Conservation (phyloP, 1,140 invertebrate genomes). For the Ips typographus region DNA sequence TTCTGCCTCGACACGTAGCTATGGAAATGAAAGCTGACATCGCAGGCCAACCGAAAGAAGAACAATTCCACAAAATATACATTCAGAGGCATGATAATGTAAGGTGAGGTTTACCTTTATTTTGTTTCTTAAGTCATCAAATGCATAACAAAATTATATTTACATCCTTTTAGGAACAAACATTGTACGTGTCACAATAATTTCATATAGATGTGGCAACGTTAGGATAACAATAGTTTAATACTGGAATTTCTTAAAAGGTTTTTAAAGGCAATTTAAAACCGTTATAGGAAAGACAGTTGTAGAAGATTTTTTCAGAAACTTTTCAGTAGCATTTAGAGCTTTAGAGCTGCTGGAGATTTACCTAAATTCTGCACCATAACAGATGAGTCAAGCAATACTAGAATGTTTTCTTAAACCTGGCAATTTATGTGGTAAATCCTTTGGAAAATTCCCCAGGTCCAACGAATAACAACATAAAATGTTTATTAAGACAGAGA, state of each 20-base stretch:
- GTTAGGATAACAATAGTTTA: too few species aligned
- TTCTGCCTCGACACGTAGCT: constrained; percentile 91
- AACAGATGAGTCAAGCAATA: background rate
- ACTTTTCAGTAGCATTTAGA: too few species aligned
- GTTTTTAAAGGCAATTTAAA: too few species aligned
- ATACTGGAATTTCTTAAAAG: too few species aligned
- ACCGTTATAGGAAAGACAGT: too few species aligned
- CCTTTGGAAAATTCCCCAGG: background rate
- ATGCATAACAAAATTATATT: too few species aligned
- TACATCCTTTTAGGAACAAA: too few species aligned
- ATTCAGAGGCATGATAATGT: constrained; percentile 95
- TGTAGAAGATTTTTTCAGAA: too few species aligned
- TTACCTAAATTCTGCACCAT: background rate
- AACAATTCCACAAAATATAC: constrained; percentile 97
- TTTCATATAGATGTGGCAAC: too few species aligned
- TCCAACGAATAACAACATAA: background rate
- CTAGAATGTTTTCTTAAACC: constrained; percentile 1
- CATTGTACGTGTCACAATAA: too few species aligned
- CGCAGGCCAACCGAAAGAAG: constrained; percentile 84
- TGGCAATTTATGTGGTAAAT: constrained; percentile 4
- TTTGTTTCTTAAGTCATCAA: too few species aligned
- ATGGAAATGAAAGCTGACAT: constrained; percentile 98
- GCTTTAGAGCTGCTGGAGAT: too few species aligned
- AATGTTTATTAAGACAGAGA: constrained; percentile 9
- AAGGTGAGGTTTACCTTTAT: constrained; percentile 64